These are phyloP conservation scores for Lasioglossum leucozonium DNA, from an alignment of 2,888 invertebrate genomes.

Conservation along the genomic window DNA sequence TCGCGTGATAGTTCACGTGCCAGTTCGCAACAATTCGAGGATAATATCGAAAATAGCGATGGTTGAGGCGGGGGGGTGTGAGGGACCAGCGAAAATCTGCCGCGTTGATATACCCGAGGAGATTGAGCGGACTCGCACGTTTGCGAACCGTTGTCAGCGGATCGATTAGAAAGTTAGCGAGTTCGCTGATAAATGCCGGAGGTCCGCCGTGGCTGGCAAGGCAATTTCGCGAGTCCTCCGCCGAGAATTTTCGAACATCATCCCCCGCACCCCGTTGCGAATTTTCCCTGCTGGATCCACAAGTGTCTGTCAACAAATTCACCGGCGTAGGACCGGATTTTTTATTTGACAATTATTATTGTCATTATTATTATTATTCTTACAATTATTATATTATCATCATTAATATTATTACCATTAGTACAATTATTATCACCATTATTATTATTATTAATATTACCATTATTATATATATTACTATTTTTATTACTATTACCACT, in stretches of 20 bases:
- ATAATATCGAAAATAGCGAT: constrained; percentile 67
- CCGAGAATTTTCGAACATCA: neutral
- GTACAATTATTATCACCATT: too few relatives aligned
- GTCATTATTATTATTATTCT: too few relatives aligned
- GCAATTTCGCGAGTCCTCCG: neutral
- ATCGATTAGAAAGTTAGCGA: constrained; percentile 7
- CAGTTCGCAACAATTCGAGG: constrained; percentile 62
- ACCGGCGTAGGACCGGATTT: too few relatives aligned
- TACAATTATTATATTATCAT: too few relatives aligned
- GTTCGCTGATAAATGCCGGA: neutral
- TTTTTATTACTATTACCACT: too few relatives aligned
- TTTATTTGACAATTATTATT: too few relatives aligned
- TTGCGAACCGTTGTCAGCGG: constrained; percentile 3
- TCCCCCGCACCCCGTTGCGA: neutral
- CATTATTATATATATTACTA: too few relatives aligned
- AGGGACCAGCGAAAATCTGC: constrained; percentile 36
- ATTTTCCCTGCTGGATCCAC: neutral
- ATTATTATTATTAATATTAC: too few relatives aligned
- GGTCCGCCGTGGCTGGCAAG: neutral
- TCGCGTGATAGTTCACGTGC: constrained; percentile 73
- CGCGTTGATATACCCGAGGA: neutral
- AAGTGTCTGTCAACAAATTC: too few relatives aligned
- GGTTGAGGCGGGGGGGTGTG: constrained; percentile 8
- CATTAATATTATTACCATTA: too few relatives aligned
- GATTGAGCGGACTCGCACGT: neutral